A percentile compares a stretch with the other conserved stretches of the same genome.
Evolutionary conservation across 2,113 vertebrate species (phyloP).

Genomic region (Lampris incognitus): DNA sequence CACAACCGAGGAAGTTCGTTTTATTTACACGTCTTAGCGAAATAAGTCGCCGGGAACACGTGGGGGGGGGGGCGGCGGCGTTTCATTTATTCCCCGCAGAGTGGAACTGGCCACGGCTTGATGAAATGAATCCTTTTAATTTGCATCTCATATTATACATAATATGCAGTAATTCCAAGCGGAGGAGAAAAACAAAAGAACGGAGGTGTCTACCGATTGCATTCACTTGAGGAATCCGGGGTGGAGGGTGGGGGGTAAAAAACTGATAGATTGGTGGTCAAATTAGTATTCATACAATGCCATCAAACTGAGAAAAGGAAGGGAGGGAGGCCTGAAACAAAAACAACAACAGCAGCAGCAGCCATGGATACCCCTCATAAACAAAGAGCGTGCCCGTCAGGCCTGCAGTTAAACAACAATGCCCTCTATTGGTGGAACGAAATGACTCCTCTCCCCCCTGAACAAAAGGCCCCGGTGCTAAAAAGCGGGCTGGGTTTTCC

Average conservation of each 20-base stretch:
- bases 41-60: constrained; percentile 29
- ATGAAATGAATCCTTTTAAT: constrained; percentile 75
- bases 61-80: constrained; percentile 18
- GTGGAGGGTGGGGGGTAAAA: constrained; percentile 24
- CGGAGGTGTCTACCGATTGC: constrained; percentile 43
- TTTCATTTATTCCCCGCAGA: constrained; percentile 49
- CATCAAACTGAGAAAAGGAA: constrained; percentile 58
- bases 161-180: constrained; percentile 66
- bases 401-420: constrained; percentile 79
- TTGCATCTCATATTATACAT: constrained; percentile 72
- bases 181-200: constrained; percentile 60
- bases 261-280: constrained; percentile 54
- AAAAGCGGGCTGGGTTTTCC: constrained; percentile 58
- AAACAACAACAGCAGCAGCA: constrained; percentile 62
- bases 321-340: constrained; percentile 30
- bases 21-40: constrained; percentile 56
- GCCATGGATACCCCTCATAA: constrained; percentile 53
- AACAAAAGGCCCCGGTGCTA: constrained; percentile 60
- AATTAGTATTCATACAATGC: constrained; percentile 62
- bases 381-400: constrained; percentile 57
- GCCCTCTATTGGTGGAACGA: constrained; percentile 76
- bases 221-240: constrained; percentile 45
- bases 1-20: constrained; percentile 42
- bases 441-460: constrained; percentile 33
- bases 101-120: constrained; percentile 52